Evolutionary conservation across 1,140 invertebrate genomes (phyloP).

Genomic region (Hycleus phaleratus): DNA sequence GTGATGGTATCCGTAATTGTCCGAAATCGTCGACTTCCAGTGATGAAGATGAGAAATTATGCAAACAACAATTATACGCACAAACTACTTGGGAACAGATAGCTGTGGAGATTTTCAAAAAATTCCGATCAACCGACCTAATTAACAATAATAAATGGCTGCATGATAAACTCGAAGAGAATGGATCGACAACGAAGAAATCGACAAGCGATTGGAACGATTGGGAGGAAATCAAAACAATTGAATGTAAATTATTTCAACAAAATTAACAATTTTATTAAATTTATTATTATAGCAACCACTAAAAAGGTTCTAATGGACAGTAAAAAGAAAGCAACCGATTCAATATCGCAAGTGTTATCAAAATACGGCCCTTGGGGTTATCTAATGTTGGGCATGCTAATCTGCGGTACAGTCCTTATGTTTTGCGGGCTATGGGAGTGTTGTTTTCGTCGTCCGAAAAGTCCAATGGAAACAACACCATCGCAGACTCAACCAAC

Average conservation of each 20-base stretch:
- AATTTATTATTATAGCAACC: constrained; percentile 17
- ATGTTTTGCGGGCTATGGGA: constrained; percentile 57
- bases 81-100: constrained; percentile 19
- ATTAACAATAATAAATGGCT: constrained; percentile 13
- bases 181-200: constrained; percentile 3
- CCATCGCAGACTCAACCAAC: constrained; percentile 16
- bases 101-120: constrained; percentile 24
- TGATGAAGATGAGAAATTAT: constrained; percentile 45
- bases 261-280: no score
- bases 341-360: constrained; percentile 42
- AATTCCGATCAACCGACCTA: constrained; percentile 14
- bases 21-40: constrained; percentile 46
- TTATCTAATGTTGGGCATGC: constrained; percentile 55
- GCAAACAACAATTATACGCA: constrained; percentile 33
- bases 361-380: constrained; percentile 58
- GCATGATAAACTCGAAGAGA: constrained; percentile 11
- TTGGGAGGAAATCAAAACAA: constrained; percentile 8
- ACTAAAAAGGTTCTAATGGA: constrained; percentile 14
- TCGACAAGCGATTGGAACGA: constrained; percentile 8
- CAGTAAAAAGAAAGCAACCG: constrained; percentile 22
- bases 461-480: constrained; percentile 33
- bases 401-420: constrained; percentile 54
- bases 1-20: constrained; percentile 53
- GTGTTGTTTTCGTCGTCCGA: constrained; percentile 39
- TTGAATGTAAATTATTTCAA: constrained; percentile 4